Base-by-base conservation (phyloP, 2,888 invertebrate genomes). In the Lysandra bellargus region DNA sequence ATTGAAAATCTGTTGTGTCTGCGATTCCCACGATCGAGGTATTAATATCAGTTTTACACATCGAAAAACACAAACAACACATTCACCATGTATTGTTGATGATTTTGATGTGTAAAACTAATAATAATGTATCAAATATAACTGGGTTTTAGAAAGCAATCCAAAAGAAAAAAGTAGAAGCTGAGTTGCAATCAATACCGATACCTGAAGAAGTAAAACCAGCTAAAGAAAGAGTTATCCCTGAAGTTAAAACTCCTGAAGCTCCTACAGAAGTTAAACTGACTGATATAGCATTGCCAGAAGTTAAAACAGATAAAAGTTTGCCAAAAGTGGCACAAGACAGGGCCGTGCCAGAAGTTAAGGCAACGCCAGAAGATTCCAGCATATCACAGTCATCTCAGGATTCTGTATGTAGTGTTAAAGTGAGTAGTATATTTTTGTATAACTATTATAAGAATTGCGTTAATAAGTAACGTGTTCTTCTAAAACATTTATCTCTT, bases 331-430 rank as follows among this genome's bases (percentile, higher is more conserved):
- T 44, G 7, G 14, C 44, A 57, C 60, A 74, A 37, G 57, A 4
- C 1, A 75, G 53, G 17, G 17, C 60, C 12, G 69, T 33, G 33
- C 72, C 53, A n/a, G 49, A 49, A 33, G 72, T 72, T 53, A 78
- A 78, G 61, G 53, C 72, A 0, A 33, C 44, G 1, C 80, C 83
- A 2, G 89, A 91, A 14, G 90, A 91, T 53, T 87, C 86, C 0
- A 88, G 87, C 78, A 81, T 85, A 1, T 90, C 91, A 0, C 90
- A 91, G 57, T 86, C 87, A 30, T 92, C 92, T 0, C 92, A 92
- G 81, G 92, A 92, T 37, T 92, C 92, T 0, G 80, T 86, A 1
- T 82, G 83, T 81, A 89, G 88, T 78, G 80, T 84, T 33, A 89
- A 88, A 80, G 84, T 84, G 64, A 49, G 7, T 33, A 57, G 7